Percentiles rank a stretch among this genome's conserved stretches.
phyloP scores from a whole-genome alignment of 2,797 vertebrate genomes.

The Thalassophryne amazonica region DNA sequence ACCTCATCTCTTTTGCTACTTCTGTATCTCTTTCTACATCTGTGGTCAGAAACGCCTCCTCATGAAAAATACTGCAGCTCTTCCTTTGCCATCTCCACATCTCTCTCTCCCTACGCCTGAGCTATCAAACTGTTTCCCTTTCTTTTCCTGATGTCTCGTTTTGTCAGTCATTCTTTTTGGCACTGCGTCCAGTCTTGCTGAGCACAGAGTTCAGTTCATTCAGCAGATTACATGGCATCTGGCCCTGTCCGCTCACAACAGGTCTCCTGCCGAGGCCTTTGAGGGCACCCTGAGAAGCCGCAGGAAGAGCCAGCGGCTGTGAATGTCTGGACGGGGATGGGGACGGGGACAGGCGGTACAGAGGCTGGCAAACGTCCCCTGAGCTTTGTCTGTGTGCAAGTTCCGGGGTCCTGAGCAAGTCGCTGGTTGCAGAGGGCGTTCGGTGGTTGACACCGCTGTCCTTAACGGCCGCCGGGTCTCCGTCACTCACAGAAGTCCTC shows the following conservation, averaged over 20 bases:
- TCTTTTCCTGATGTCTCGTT: background rate
- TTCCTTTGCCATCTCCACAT: background rate
- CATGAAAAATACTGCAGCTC: background rate
- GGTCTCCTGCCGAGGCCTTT: constrained; percentile 28
- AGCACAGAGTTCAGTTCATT: constrained; percentile 86
- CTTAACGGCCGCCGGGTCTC: constrained; percentile 11
- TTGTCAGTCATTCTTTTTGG: constrained; percentile 57
- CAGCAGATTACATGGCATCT: constrained; percentile 82
- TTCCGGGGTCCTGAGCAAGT: constrained; percentile 18
- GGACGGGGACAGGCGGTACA: background rate
- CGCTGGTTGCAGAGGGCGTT: constrained; percentile 58
- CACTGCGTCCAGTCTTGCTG: constrained; percentile 72
- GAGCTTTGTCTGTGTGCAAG: constrained; percentile 21
- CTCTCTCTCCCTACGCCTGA: background rate
- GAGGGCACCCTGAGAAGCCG: background rate
- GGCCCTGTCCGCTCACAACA: constrained; percentile 6
- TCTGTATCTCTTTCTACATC: constrained; percentile 6
- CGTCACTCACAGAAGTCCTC: constrained; percentile 31
- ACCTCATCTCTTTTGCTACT: constrained; percentile 38
- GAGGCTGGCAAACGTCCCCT: background rate
- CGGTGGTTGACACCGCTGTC: constrained; percentile 53
- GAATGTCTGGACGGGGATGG: background rate
- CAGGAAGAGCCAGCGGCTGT: background rate
- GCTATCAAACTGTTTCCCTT: background rate
- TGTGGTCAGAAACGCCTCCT: constrained; percentile 6